Conservation (phyloP, 2,888 invertebrate genomes). For the Gasteruption jaculator region DNA sequence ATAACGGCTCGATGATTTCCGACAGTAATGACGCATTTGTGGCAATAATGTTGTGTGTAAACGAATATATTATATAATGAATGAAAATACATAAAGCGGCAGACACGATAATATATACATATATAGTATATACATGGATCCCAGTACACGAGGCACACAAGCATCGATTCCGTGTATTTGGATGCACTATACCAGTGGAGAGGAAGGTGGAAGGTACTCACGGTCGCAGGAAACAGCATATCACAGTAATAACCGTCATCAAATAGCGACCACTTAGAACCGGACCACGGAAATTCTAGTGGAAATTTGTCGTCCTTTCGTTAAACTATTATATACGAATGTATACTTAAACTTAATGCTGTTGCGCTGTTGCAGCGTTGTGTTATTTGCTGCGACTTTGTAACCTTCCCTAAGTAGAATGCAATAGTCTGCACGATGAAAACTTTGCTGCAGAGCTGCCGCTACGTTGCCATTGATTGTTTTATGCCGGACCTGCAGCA, state of each 20-base stretch:
- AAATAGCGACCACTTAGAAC: constrained; percentile 48
- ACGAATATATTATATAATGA: constrained; percentile 41
- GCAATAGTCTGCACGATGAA: too few species aligned
- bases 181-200: constrained; percentile 19
- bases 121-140: background rate
- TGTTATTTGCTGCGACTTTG: too few species aligned
- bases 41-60: constrained; percentile 44
- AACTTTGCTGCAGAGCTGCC: too few species aligned
- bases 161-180: constrained; percentile 9
- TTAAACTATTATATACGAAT: too few species aligned
- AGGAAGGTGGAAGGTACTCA: constrained; percentile 41
- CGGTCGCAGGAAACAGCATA: constrained; percentile 50
- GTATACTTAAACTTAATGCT: too few species aligned
- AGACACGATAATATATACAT: too few species aligned
- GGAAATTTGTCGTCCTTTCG: constrained; percentile 31
- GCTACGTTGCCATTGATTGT: too few species aligned
- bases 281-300: constrained; percentile 33
- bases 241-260: constrained; percentile 51
- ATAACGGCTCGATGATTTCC: constrained; percentile 38
- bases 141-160: background rate
- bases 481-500: too few species aligned
- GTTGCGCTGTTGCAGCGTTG: too few species aligned
- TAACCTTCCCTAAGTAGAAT: too few species aligned
- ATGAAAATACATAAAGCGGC: too few species aligned
- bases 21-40: constrained; percentile 43